Evolutionary conservation across 1,140 invertebrate genomes (phyloP), one percentile per base, ranked within the genome.

Genomic region (Elysia chlorotica): DNA sequence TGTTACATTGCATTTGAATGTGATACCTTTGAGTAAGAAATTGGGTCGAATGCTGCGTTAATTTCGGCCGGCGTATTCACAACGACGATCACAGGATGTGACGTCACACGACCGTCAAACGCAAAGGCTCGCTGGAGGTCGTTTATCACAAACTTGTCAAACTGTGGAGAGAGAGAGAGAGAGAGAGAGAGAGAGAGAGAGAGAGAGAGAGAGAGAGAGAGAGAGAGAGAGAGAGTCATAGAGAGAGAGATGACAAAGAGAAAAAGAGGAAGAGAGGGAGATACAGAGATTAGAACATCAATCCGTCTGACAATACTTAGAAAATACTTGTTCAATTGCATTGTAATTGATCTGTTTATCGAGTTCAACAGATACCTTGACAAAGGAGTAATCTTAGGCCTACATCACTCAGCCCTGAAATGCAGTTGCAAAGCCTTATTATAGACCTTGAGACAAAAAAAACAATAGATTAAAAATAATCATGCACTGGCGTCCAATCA

Each of bases 1-100:
- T 21, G 19, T 36, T 19, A 65, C 36, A 35, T n/a, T 28, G 1
- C 37, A 35, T 1, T 37, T 21, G 10, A 14, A 48, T 48, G 10
- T 48, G 10, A 61, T 0, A 93, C 94, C 92, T 97, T 97, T 53
- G 89, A 91, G 82, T 98, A 98, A 0, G 95, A 97, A 76, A 98
- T 98, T 59, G 91, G 89, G 85, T 99, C 96, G 85, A 98, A 98
- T 70, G 98, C 95, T 85, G 97, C 94, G 75, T 92, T 93, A 10
- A 98, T 96, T 87, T 98, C 95, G 80, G 95, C 93, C 0, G 95
- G 95, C 87, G 96, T 92, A 1, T 90, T 89, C 0, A 98, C 96
- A 75, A 92, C 90, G 1, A 96, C 91, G 0, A 94, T 96, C 76
- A 98, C 95, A 23, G 95, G 95, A 23, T 85, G 82, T 62, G 96